These are phyloP conservation scores for Melanotaenia boesemani DNA, from an alignment of 2,797 vertebrate genomes.

Conservation along the genomic window DNA sequence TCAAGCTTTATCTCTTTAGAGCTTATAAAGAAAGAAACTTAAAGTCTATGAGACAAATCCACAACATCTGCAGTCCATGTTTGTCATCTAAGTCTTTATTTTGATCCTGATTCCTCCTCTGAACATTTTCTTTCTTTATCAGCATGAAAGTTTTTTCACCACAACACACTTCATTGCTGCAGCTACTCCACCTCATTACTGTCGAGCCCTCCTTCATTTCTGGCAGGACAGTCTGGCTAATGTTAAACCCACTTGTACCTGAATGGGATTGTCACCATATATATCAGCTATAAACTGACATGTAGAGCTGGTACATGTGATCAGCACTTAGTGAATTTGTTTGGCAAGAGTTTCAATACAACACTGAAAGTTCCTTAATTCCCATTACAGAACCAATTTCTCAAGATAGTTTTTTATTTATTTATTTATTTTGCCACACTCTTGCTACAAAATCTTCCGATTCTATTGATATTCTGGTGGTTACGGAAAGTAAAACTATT, in stretches of 20 bases:
- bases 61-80: neutral
- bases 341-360: neutral
- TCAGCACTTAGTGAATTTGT: no score
- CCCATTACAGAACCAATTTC: neutral
- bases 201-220: neutral
- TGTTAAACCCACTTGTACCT: neutral
- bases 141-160: neutral
- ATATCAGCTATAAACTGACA: neutral
- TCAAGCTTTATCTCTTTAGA: neutral
- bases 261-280: neutral
- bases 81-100: neutral
- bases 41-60: no score
- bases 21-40: neutral
- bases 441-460: neutral
- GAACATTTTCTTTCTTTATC: neutral
- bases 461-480: neutral
- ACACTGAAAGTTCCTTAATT: neutral
- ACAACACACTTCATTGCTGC: neutral
- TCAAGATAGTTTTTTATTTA: neutral
- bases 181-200: neutral
- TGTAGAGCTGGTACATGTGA: no score
- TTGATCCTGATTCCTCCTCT: neutral
- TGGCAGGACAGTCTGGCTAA: neutral
- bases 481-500: neutral
- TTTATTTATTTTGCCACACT: neutral